Evolutionary conservation across 2,113 vertebrate genomes (phyloP).

Genomic region (Sebastes fasciatus): DNA sequence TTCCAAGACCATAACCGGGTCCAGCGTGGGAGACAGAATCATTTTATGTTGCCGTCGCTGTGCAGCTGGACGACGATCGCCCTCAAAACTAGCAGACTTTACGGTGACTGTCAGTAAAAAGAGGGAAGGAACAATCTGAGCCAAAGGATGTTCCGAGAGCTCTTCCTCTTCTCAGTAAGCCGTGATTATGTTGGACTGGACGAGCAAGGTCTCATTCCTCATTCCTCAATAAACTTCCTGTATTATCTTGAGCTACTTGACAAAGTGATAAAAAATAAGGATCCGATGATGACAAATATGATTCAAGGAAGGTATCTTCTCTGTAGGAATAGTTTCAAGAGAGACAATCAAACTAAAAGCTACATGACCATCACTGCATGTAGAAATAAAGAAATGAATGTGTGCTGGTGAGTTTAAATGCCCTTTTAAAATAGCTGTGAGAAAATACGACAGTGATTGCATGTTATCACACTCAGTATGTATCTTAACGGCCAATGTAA

Average conservation of each 20-base stretch:
- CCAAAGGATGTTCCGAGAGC: slow-evolving; percentile 52
- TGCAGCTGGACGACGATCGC: background rate
- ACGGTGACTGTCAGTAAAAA: background rate
- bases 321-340: background rate
- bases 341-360: background rate
- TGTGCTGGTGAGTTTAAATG: background rate
- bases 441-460: slow-evolving; percentile 8
- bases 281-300: background rate
- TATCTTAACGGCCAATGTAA: slow-evolving; percentile 26
- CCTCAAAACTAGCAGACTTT: background rate
- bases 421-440: slow-evolving; percentile 6
- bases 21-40: slow-evolving; percentile 37
- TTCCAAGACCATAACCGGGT: slow-evolving; percentile 44
- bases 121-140: slow-evolving; percentile 27
- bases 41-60: slow-evolving; percentile 6
- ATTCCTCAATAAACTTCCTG: slow-evolving; percentile 23
- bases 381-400: background rate
- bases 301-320: background rate
- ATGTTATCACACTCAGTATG: slow-evolving; percentile 30
- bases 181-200: slow-evolving; percentile 37
- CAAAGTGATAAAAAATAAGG: background rate
- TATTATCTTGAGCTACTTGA: background rate
- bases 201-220: background rate
- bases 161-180: slow-evolving; percentile 32
- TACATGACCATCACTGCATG: background rate